Evolutionary conservation across 2,113 vertebrate genomes (phyloP), one percentile per base, ranked within the genome.

Genomic region (Cyprinodon tularosa): DNA sequence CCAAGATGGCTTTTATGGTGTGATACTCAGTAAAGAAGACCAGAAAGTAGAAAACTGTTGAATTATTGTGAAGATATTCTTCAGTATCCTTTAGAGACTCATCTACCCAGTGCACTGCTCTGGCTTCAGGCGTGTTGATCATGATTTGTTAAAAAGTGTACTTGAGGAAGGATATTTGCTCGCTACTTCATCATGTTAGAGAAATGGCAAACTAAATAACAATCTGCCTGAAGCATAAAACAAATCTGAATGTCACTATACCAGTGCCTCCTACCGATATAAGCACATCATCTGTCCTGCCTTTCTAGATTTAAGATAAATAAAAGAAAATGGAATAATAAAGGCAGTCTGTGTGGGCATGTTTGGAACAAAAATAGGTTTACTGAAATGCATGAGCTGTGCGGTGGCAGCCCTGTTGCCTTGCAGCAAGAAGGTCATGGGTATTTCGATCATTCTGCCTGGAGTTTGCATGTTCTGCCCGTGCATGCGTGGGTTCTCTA

Each of bases 11-110:
- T 74, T 76, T 74, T 66, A 71, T 47, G 50, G 29, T 1, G 29
- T 39, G 71, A 73, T 76, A 77, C 73, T 76, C 77, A 65, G 75
- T 12, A 45, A 77, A 70, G 63, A 39, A 2, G 63, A 62, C 70
- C 47, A 69, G 80, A 90, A 84, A 82, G 72, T 70, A 83, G 81
- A 86, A 76, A 81, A 84, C 68, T 77, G 68, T 62, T 62, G 72
- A 74, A 74, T 76, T 71, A 72, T 64, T 75, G 84, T 77, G 8
- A 68, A 84, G 72, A 60, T 74, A 44, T 85, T 86, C 82, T 80
- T 76, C 72, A 76, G 39, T 14, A 59, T 45, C 68, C 69, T 63
- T 76, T 62, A 72, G 85, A 69, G 74, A 29, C 20, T 14, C 40
- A 65, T 17, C 76, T 70, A 66, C 37, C 12, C 37, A 5, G 39